A percentile compares a stretch with the other conserved stretches of the same genome.
Evolutionary conservation across 2,888 invertebrate genomes (phyloP).

Genomic region (Chydorus sphaericus): DNA sequence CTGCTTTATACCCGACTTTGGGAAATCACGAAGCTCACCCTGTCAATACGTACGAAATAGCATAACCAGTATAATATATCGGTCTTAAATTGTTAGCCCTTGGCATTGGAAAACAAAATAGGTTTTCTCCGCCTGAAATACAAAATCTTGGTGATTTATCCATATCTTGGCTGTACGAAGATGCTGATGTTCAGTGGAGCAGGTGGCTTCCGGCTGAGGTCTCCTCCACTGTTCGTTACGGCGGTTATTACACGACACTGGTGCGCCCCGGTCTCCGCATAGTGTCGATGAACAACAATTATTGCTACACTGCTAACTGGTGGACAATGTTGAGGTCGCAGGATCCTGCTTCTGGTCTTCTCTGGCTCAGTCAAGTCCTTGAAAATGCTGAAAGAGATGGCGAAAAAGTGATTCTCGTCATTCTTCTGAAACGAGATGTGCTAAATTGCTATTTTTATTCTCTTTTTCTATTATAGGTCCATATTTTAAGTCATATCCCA

Average conservation of each 20-base stretch:
- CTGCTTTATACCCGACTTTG: conserved; percentile 15
- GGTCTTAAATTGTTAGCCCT: background rate
- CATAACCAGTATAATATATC: background rate
- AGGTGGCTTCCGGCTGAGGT: conserved; percentile 30
- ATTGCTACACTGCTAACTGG: conserved; percentile 35
- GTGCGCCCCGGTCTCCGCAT: conserved; percentile 31
- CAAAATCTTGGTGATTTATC: conserved; percentile 25
- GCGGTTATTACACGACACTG: conserved; percentile 32
- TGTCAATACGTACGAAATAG: conserved; percentile 10
- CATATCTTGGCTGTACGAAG: conserved; percentile 35
- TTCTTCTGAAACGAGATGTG: background rate
- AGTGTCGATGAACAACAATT: conserved; percentile 37
- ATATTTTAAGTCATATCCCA: conserved; percentile 37
- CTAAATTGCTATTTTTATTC: background rate
- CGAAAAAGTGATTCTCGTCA: conserved; percentile 23
- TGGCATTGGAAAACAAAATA: too few species aligned
- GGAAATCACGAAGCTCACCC: conserved; percentile 14
- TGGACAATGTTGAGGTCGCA: conserved; percentile 25
- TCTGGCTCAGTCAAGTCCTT: conserved; percentile 35
- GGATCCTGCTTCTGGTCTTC: conserved; percentile 35
- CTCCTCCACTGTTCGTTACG: conserved; percentile 21
- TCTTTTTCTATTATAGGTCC: conserved; percentile 26
- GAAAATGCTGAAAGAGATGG: conserved; percentile 31
- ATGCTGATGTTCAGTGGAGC: conserved; percentile 30
- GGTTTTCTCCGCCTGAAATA: conserved; percentile 33